Conservation (phyloP, 2,113 vertebrate species). For the Centropristis striata region DNA sequence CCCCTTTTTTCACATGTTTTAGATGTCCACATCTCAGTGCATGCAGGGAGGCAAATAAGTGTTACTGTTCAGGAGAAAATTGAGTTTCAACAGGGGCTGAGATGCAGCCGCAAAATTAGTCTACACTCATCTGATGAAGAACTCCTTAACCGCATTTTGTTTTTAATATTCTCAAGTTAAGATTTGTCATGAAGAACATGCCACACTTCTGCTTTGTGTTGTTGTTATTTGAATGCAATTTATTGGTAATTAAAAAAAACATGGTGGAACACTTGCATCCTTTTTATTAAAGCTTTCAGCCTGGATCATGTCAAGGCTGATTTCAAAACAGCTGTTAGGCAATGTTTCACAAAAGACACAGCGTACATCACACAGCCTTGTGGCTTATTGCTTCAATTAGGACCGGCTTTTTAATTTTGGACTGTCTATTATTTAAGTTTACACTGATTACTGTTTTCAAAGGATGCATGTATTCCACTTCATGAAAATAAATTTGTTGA, state of each 20-base stretch:
- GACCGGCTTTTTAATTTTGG: constrained; percentile 32
- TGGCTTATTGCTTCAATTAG: constrained; percentile 41
- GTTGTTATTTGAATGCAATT: constrained; percentile 51
- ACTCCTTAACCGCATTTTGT: constrained; percentile 42
- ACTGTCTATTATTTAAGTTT: constrained; percentile 32
- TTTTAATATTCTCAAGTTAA: constrained; percentile 58
- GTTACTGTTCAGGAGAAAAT: constrained; percentile 53
- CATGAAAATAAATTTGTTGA: constrained; percentile 18
- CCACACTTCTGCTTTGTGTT: constrained; percentile 42
- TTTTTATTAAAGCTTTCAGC: constrained; percentile 50
- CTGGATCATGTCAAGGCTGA: constrained; percentile 43
- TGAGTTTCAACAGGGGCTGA: constrained; percentile 57
- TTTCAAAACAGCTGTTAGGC: constrained; percentile 58
- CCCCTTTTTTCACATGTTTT: constrained; percentile 31
- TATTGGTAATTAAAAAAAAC: constrained; percentile 28
- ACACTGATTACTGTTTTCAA: constrained; percentile 16
- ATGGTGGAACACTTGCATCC: constrained; percentile 12
- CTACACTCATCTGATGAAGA: constrained; percentile 52
- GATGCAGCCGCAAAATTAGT: constrained; percentile 48
- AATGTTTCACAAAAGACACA: constrained; percentile 30
- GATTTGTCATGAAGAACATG: constrained; percentile 38
- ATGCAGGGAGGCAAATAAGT: constrained; percentile 33
- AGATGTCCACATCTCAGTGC: constrained; percentile 8
- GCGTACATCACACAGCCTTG: constrained; percentile 17
- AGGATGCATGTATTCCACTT: background rate